Percentiles rank a stretch among this genome's conserved stretches.
phyloP scores from a whole-genome alignment of 2,113 vertebrate genomes.

The Noturus placidus region DNA sequence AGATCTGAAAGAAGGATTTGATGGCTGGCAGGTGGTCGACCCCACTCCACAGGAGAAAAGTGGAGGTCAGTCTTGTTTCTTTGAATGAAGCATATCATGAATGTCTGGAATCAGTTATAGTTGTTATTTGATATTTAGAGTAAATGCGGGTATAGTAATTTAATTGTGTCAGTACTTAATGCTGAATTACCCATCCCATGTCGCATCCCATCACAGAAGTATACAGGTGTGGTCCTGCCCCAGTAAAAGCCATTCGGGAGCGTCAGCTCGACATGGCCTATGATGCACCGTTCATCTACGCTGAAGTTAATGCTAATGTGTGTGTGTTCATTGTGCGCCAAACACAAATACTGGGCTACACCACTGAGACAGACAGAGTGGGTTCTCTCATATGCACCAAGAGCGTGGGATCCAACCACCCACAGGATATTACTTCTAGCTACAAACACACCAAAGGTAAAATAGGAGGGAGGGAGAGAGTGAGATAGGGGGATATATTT shows the following conservation, averaged over 20 bases:
- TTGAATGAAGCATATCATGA: not conserved
- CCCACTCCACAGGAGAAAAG: slow-evolving; percentile 92
- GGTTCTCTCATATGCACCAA: slow-evolving; percentile 74
- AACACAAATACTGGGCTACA: slow-evolving; percentile 24
- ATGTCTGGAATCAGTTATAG: not conserved
- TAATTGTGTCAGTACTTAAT: not conserved
- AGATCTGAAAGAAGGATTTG: slow-evolving; percentile 73
- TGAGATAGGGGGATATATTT: not conserved
- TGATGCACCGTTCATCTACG: slow-evolving; percentile 81
- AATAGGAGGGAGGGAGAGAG: not conserved
- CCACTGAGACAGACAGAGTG: slow-evolving; percentile 62
- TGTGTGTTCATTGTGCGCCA: slow-evolving; percentile 54
- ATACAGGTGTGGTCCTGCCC: slow-evolving; percentile 82
- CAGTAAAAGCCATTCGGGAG: slow-evolving; percentile 73
- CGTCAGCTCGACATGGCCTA: slow-evolving; percentile 67
- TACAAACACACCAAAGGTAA: slow-evolving; percentile 68
- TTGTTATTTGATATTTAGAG: not conserved
- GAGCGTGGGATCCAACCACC: slow-evolving; percentile 49
- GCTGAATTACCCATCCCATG: not conserved
- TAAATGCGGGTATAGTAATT: not conserved
- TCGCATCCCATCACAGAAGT: slow-evolving; percentile 62
- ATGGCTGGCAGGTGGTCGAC: slow-evolving; percentile 93
- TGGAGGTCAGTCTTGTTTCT: slow-evolving; percentile 68
- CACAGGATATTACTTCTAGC: slow-evolving; percentile 65
- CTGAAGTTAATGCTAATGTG: slow-evolving; percentile 80